Base-by-base conservation (phyloP, 2,888 invertebrate species). In the Leucophora obtusa region DNA sequence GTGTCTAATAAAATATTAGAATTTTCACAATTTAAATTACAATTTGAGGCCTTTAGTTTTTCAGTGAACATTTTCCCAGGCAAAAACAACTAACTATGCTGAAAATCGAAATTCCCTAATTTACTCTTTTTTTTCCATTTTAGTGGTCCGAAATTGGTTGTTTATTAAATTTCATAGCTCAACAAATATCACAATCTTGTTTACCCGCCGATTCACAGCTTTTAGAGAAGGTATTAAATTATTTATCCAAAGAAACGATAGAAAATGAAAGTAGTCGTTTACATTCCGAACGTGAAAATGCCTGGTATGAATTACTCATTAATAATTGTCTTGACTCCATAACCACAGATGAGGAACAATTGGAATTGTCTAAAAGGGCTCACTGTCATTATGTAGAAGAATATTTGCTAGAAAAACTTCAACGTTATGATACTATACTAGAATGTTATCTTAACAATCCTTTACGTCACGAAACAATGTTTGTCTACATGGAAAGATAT, bases 311-410 rank as follows among this genome's bases (percentile, higher is more conserved):
- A 86, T 89, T 96, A 35, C 89, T 95, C 11, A 91, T 92, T n/a
- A 91, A 93, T 76, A 92, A 93, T 83, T 92, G 93, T 60, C 89
- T 95, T 24, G 89, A 90, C 28, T 91, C 93, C 86, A 92, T 93
- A 77, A 91, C 93, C 74, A 91, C 91, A 76, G 91, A 92, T 62
- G 92, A 92, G 38, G 91, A 92, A 82, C 91, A 95, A 73, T 87
- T 95, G 17, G 86, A 90, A 51, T 90, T 93, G 85, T 94, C 95
- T 0, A 91, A 93, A 81, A 91, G 92, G 51, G 94, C 95, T 0
- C 92, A 92, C 84, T 95, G 95, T 87, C 94, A 92, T 86, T 92
- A 93, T 80, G 94, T 95, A 0, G 93, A 94, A 85, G 95, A 95
- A 87, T 91, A 93, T 86, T 88, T 96, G 60, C 93, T 95, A 85